Conservation (phyloP, 1,140 invertebrate genomes). For the Cataglyphis hispanica region DNA sequence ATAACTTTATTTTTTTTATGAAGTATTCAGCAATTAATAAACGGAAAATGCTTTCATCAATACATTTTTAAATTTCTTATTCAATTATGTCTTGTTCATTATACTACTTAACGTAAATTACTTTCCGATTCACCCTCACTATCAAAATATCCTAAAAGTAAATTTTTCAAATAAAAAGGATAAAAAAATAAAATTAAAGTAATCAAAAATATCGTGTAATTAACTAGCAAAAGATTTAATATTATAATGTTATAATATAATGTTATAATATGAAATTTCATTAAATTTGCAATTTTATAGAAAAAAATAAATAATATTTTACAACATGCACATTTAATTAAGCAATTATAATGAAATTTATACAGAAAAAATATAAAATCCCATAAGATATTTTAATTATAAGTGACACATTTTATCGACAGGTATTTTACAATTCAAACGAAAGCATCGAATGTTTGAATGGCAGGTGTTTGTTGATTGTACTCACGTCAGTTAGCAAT, state of each 20-base stretch:
- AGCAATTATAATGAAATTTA: neutral
- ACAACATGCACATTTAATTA: too few relatives aligned
- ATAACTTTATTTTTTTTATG: slow-evolving; percentile 6
- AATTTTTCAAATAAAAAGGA: slow-evolving; percentile 10
- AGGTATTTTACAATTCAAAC: slow-evolving; percentile 24
- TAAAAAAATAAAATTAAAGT: slow-evolving; percentile 6
- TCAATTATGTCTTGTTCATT: neutral
- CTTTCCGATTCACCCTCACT: slow-evolving; percentile 22
- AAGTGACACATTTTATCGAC: neutral
- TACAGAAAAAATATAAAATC: neutral
- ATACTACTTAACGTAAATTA: neutral
- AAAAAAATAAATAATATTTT: neutral
- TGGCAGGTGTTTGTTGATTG: slow-evolving; percentile 4
- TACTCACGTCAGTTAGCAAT: neutral
- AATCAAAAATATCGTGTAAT: neutral
- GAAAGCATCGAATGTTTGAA: slow-evolving; percentile 2
- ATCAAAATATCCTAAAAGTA: neutral
- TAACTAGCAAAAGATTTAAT: neutral
- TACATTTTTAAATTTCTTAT: slow-evolving; percentile 28
- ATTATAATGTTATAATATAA: too few relatives aligned
- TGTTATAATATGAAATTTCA: too few relatives aligned
- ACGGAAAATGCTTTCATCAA: neutral
- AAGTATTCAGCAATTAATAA: neutral
- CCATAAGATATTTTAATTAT: neutral
- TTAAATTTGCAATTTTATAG: neutral